Percentiles rank a stretch among this genome's conserved stretches.
These are phyloP conservation scores for Lepidurus arcticus DNA, from an alignment of 1,140 invertebrate genomes.

Conservation along the genomic window DNA sequence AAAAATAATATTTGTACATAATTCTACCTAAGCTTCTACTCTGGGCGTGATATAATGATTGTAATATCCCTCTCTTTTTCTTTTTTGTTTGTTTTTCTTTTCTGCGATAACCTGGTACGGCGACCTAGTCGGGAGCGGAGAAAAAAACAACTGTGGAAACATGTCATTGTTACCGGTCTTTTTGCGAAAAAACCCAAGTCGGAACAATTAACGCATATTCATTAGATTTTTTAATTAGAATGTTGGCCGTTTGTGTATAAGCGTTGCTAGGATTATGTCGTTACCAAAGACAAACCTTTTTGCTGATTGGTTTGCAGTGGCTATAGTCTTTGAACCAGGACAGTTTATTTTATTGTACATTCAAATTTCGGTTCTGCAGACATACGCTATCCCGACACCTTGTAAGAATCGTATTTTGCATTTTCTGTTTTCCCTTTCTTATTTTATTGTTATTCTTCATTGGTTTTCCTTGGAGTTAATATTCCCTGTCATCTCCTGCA, in stretches of 20 bases:
- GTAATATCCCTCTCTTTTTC: background rate
- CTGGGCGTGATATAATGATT: background rate
- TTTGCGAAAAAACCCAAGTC: background rate
- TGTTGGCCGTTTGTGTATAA: slow-evolving; percentile 11
- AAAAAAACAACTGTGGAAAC: background rate
- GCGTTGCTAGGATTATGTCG: background rate
- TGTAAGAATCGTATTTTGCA: too few relatives aligned
- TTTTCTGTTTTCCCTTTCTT: background rate
- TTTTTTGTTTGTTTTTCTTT: background rate
- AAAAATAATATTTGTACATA: background rate
- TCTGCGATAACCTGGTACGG: background rate
- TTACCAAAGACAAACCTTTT: background rate
- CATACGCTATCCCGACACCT: too few relatives aligned
- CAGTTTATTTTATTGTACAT: background rate
- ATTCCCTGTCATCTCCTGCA: background rate
- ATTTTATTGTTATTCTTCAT: background rate
- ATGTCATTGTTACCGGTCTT: background rate
- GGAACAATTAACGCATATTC: background rate
- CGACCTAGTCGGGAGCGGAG: background rate
- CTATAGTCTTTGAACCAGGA: background rate
- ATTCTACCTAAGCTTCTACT: background rate
- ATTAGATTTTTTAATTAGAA: background rate
- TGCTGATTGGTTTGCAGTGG: background rate
- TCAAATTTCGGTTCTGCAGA: background rate
- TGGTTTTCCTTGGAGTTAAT: too few relatives aligned